These are phyloP conservation scores for Sebastolobus altivelis DNA, from an alignment of 2,797 vertebrate genomes.

Conservation along the genomic window DNA sequence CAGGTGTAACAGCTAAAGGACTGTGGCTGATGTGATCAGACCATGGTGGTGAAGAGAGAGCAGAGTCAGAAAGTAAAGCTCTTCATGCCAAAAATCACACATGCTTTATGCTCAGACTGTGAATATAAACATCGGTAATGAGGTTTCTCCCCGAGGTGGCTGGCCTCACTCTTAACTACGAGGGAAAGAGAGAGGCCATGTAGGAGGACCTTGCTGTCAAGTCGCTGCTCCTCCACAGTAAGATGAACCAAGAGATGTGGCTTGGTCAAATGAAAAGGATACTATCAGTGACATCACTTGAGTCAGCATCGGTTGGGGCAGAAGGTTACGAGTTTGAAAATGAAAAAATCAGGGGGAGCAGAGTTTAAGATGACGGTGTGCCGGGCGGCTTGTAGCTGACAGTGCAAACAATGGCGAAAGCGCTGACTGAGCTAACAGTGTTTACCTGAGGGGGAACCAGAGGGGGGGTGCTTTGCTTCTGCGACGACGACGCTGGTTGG, in stretches of 20 bases:
- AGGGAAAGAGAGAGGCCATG: not conserved
- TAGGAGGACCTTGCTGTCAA: not conserved
- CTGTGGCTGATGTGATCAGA: conserved; percentile 1
- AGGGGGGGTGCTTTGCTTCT: too few relatives aligned
- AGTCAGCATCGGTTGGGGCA: not conserved
- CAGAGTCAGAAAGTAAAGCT: conserved; percentile 14
- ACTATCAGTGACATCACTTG: not conserved
- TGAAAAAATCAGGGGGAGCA: not conserved
- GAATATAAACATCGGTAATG: conserved; percentile 54
- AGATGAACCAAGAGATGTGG: not conserved
- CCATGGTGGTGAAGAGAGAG: conserved; percentile 16
- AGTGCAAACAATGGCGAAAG: too few relatives aligned
- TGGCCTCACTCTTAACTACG: conserved; percentile 11
- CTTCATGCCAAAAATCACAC: conserved; percentile 42
- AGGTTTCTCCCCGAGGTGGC: conserved; percentile 27
- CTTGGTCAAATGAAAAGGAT: not conserved
- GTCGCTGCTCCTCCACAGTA: not conserved
- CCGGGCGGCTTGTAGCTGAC: too few relatives aligned
- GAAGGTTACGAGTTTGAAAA: not conserved
- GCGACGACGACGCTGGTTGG: too few relatives aligned
- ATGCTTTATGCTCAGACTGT: conserved; percentile 23
- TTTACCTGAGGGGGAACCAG: too few relatives aligned
- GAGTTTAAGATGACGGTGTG: too few relatives aligned
- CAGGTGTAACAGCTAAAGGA: conserved; percentile 14
- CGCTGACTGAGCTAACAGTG: too few relatives aligned